Evolutionary conservation across 37 sponge, comb jelly and placozoan species (phyloP), one percentile per base, ranked within the genome.

Genomic region (Hexactinellida sp.): DNA sequence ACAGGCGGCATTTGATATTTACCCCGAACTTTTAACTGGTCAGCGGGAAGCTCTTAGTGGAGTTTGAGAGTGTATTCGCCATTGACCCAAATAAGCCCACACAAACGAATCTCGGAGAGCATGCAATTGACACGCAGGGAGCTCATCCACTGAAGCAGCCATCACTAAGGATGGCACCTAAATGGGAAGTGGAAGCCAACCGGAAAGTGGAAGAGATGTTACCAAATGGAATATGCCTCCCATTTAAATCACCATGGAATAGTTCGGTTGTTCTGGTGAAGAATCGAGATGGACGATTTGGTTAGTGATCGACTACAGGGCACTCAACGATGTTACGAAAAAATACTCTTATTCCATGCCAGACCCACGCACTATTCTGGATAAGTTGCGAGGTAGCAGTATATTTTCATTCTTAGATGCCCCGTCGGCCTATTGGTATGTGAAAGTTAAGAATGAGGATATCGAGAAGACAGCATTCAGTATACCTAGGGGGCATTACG

Each of bases 381-480:
- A 63, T n/a, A 63, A 63, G 76, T 23, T 63, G 3, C 76, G 82
- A 30, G 88, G 88, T 13, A 76, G 88, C 21, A 54, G 71, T 30
- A 83, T 55, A 36, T 90, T 90, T 54, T 84, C 83, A 25, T 54
- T 85, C 38, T 34, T 88, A 24, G 88, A 90, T 36, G 54, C 85
- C 19, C 55, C 85, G 19, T 83, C 85, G 36, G 91, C 86, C 32
- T 87, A 76, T 38, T 86, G 86, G 36, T 86, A 83, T 39, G 83
- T 89, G 83, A 54, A 89, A 37, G 71, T 88, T 52, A 16, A 37
- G 37, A 39, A 84, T 24, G 37, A 38, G 10, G 85, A 88, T 19
- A 37, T 36, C 13, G 52, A 41, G 41, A 51, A 84, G 63, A 88
- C 88, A 19, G 88, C 88, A 39, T 88, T 88, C 47, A 55, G 85